Base-by-base conservation (phyloP, 1,140 invertebrate genomes). In the Cydia splendana region DNA sequence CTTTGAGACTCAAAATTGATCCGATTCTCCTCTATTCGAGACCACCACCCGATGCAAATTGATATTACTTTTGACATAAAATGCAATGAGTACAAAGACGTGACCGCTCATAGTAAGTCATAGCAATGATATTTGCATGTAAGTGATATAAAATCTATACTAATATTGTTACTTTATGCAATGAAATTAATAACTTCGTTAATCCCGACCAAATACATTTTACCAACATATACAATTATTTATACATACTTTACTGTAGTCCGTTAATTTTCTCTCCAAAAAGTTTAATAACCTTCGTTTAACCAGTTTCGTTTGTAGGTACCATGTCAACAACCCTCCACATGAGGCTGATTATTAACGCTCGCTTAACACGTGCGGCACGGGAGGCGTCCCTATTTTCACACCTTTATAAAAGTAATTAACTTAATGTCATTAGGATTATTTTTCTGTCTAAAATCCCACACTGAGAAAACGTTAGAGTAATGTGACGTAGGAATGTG, bases 361-460 rank as follows among this genome's bases (percentile, higher is more conserved):
- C 67, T 2, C 67, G 13, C n/a, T 71, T 42, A 71, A 71, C 34
- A 1, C 24, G 34, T 42, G 3, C 34, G 30, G 67, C 34, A 10
- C n/a, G 38, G n/a, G 67, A 34, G 13, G 30, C 67, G 38, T 71
- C 67, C 67, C 67, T 42, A 38, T 71, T 71, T 71, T 45, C 15
- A 71, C 67, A 71, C 67, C 67, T 71, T 71, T 42, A n/a, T 71
- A 45, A 45, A 42, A 38, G 67, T 71, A 71, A 71, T 71, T 71
- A 71, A 38, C 38, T 71, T 71, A 34, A 71, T 71, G 24, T 71
- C 67, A 71, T 71, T 30, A 30, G 30, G 30, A 42, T 71, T 69
- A 2, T 45, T 71, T 71, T 71, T 42, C 18, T 4, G 15, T 18
- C 38, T 71, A 4, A 20, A 71, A 71, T 71, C 67, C 67, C 34